Base-by-base conservation (phyloP, 2,888 invertebrate genomes). In the Dorcus parallelipipedus region DNA sequence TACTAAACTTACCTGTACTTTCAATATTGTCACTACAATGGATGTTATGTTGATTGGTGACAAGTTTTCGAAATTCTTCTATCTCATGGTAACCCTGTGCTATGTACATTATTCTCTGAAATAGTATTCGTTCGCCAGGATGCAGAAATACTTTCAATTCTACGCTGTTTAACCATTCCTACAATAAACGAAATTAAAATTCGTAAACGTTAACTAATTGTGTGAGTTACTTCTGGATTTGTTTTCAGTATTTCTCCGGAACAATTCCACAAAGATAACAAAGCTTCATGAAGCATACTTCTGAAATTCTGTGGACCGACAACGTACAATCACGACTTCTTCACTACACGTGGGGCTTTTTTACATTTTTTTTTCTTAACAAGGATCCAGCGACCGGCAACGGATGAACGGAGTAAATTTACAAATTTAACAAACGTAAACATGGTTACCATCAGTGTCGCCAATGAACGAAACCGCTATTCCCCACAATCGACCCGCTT, bases 231-330 rank as follows among this genome's bases (percentile, higher is more conserved):
- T 17, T 14, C 17, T 42, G 14, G 10, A 2, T 7, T 42, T 5
- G 14, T 42, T 17, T 42, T 10, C 42, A 42, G 7, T 14, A 5
- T 42, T 23, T 48, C 69, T 53, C 76, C 75, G 9, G 80, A 81
- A 71, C 83, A 85, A 67, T 87, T 85, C 84, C 85, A 86, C 53
- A 89, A 76, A 60, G 86, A 80, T 62, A 88, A 71, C 58, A 89
- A 74, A 23, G 86, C 82, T 73, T 89, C 88, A 67, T 89, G 87
- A 56, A 89, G 82, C 89, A 89, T 88, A 7, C 6, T 33, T 33
- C 7, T 33, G 26, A 33, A 33, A 33, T 33, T 33, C 1, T 5
- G 26, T 7, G 6, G 3, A 33, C 5, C 7, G 6, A 1, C 26
- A 33, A 33, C 26, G 6, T 33, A 33, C 1, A 33, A 4, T 33